Evolutionary conservation across 2,113 vertebrate genomes (phyloP).

Genomic region (Etheostoma cragini): DNA sequence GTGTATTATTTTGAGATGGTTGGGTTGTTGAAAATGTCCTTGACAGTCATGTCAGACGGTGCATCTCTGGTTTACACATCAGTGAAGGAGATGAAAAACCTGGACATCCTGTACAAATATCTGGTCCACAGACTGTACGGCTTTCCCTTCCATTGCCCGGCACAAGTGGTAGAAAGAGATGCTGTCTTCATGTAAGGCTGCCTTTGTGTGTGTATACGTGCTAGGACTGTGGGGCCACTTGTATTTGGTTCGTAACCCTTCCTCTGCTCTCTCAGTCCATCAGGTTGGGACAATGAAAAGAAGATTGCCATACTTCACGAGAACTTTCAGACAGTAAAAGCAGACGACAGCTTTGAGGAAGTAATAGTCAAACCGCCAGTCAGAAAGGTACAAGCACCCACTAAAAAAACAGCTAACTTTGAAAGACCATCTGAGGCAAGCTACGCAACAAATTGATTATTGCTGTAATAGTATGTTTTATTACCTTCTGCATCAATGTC

Average conservation of each 20-base stretch:
- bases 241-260: constrained; percentile 33
- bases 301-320: constrained; percentile 98
- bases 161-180: constrained; percentile 97
- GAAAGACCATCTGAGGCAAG: constrained; percentile 7
- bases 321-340: constrained; percentile 96
- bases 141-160: constrained; percentile 93
- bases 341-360: constrained; percentile 95
- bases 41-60: constrained; percentile 90
- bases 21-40: constrained; percentile 77
- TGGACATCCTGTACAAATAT: constrained; percentile 98
- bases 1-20: neutral
- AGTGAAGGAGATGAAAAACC: constrained; percentile 98
- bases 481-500: neutral
- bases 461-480: neutral
- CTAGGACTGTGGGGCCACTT: neutral
- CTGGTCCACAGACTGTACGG: constrained; percentile 97
- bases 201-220: neutral
- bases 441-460: neutral
- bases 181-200: constrained; percentile 95
- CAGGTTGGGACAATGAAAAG: constrained; percentile 99
- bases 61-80: constrained; percentile 98
- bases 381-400: constrained; percentile 89
- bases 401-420: neutral
- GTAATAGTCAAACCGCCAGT: constrained; percentile 95
- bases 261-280: constrained; percentile 85